Evolutionary conservation across 2,113 vertebrate genomes (phyloP), one percentile per base, ranked within the genome.

Genomic region (Corythoichthys intestinalis): DNA sequence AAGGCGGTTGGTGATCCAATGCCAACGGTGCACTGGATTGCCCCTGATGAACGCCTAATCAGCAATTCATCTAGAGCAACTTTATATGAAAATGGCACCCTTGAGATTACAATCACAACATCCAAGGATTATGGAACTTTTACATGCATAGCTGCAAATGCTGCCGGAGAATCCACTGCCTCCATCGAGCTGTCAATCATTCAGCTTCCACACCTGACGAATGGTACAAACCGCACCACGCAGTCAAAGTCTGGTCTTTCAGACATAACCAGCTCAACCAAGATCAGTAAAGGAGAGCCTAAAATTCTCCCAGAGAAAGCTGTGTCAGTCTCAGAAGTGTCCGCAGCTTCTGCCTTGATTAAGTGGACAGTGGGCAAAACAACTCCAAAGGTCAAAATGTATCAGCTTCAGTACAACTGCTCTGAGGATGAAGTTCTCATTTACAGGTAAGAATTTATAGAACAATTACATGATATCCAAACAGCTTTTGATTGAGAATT

Each of bases 351-450:
- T 11, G 96, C 95, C 73, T 83, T 98, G 83, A 89, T 99, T 71
- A 97, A 95, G 83, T 99, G 97, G 97, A 95, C 93, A 0, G 95
- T 97, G 73, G 96, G 93, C 92, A 97, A 96, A 87, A 93, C 95
- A 0, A 93, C 96, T 0, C 96, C 96, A 37, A 94, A 94, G 65
- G 96, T 98, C 76, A 98, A 98, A 92, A 98, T 99, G 96, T 99
- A 96, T 85, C 97, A 99, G 86, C 92, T 99, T 47, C 97, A 99
- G 80, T 99, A 99, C 88, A 99, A 99, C 79, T 97, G 96, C 83
- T 99, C 97, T 0, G 94, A 97, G 37, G 97, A 99, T 81, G 96
- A 99, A 92, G 96, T 98, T 56, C 93, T 98, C 72, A 96, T 98
- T 77, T 98, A 99, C 93, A 97, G 97, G 97, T 98, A 94, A 89